Percentiles rank a stretch among this genome's conserved stretches.
These are phyloP conservation scores for Columbina picui DNA, from an alignment of 2,113 vertebrate species.

Conservation along the genomic window DNA sequence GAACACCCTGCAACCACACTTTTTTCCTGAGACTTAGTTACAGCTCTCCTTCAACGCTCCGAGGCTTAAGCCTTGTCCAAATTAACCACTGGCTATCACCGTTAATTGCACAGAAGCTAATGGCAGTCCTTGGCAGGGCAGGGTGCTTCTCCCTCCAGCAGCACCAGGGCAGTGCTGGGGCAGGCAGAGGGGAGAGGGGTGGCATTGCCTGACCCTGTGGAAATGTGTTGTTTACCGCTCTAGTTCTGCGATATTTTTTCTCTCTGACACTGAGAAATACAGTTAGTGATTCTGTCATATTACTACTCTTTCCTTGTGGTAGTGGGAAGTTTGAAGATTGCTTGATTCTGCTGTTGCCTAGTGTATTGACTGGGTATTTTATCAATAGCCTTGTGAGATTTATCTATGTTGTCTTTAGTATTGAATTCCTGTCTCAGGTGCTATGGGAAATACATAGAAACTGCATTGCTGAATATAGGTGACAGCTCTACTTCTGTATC, in stretches of 20 bases:
- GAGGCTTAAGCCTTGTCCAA: not conserved
- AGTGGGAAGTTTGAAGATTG: not conserved
- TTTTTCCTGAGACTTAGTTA: not conserved
- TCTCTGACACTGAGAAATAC: not conserved
- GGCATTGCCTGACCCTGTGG: not conserved
- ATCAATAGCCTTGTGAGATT: not conserved
- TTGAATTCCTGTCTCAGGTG: not conserved
- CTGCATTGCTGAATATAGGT: not conserved
- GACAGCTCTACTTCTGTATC: not conserved
- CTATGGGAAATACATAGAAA: not conserved
- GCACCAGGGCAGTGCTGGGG: not conserved
- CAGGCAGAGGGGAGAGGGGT: not conserved
- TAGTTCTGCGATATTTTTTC: not conserved
- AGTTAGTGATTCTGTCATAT: not conserved
- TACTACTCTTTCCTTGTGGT: not conserved
- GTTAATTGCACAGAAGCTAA: not conserved
- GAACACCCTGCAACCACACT: rapidly evolving
- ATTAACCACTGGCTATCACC: not conserved
- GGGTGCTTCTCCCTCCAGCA: not conserved
- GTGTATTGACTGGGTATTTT: not conserved
- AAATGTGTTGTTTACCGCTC: not conserved
- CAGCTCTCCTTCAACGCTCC: not conserved
- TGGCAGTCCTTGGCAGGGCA: too few species aligned
- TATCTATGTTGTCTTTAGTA: not conserved
- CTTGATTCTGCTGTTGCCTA: not conserved